Evolutionary conservation across 2,113 vertebrate genomes (phyloP), one percentile per base, ranked within the genome.

Genomic region (Galeopterus variegatus): DNA sequence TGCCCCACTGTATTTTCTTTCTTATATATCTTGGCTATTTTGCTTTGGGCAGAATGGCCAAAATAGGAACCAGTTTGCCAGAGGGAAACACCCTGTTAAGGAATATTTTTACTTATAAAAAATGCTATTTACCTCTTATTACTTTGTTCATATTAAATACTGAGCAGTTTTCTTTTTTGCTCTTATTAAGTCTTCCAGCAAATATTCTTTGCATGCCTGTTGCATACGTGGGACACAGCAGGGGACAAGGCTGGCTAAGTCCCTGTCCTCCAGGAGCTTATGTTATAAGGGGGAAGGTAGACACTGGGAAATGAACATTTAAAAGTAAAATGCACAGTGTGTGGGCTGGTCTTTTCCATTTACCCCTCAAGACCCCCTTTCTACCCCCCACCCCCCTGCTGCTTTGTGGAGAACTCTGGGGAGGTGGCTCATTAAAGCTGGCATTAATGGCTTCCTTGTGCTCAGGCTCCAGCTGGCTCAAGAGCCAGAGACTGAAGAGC

Each of bases 31-130:
- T 96, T 88, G 36, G 89, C 80, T 97, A 41, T 84, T 48, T 94
- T 83, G 90, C 93, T 93, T 84, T 81, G 95, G 95, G 90, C 36
- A 75, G 84, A 96, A 75, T 60, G 89, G 62, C 65, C 87, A 94
- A 93, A 95, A 90, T 84, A 64, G 73, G 73, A 97, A 15, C 88
- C 17, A 33, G 67, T 94, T 92, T 90, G 87, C 60, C 2, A 3
- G 60, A 80, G 87, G 70, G 83, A 93, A 90, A 93, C 18, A 26
- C 86, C 64, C 75, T 0, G 3, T 31, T 60, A 64, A 67, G 70
- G 80, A 56, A 62, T 77, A 86, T 70, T 81, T 94, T 96, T 90
- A 73, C 72, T 70, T 93, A 36, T 31, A 17, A 54, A 82, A 94
- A 87, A 70, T 64, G 31, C 36, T 84, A 48, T 48, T 14, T 79